phyloP scores from a whole-genome alignment of 2,797 vertebrate species.

The Delichon dasypus region DNA sequence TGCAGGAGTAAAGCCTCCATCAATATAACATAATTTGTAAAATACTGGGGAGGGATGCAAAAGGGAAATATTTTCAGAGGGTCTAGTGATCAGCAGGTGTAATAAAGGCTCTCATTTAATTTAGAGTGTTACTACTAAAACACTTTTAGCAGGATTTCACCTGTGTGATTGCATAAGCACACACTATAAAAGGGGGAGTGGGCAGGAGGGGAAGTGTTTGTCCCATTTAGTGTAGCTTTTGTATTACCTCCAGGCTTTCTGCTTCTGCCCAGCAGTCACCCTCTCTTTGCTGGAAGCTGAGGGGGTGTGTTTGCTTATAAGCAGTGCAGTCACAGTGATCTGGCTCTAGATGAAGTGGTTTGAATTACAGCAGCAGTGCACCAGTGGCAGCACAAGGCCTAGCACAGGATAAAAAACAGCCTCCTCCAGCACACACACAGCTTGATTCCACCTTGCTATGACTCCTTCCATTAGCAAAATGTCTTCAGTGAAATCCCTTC shows the following conservation, averaged over 20 bases:
- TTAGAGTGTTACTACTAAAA: not conserved
- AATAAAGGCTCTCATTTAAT: not conserved
- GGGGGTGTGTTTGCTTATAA: not conserved
- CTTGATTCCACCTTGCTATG: not conserved
- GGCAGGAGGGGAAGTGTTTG: not conserved
- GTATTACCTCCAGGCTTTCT: not conserved
- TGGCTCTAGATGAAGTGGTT: not conserved
- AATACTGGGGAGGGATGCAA: not conserved
- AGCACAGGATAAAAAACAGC: not conserved
- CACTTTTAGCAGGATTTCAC: not conserved
- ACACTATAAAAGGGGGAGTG: not conserved
- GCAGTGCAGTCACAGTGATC: not conserved
- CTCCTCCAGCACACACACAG: not conserved
- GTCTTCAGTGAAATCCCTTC: not conserved
- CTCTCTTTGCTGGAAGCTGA: not conserved
- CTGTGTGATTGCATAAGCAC: not conserved
- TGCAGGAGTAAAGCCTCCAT: not conserved
- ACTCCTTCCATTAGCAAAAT: not conserved
- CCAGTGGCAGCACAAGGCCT: not conserved
- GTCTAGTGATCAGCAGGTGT: not conserved
- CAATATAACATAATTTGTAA: not conserved
- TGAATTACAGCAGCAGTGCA: not conserved
- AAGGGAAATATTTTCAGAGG: not conserved
- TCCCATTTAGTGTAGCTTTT: not conserved
- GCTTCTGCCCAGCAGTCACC: not conserved